Percentiles rank a stretch among this genome's conserved stretches.
Evolutionary conservation across 2,797 vertebrate genomes (phyloP).

Genomic region (Poecilia wingei): DNA sequence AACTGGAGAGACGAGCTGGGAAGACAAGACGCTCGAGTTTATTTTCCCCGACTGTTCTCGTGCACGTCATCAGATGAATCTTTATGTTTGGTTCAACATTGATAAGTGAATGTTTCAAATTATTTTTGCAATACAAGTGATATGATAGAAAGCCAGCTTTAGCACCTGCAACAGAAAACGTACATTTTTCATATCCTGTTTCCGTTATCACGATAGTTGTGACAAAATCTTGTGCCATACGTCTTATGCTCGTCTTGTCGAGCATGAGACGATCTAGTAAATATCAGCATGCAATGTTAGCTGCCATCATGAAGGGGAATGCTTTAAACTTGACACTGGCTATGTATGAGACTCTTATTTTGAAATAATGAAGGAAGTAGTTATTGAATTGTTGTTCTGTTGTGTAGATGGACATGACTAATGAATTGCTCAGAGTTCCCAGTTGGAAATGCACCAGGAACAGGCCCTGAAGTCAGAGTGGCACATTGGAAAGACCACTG

Average conservation of each 20-base stretch:
- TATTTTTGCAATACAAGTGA: slow-evolving; percentile 28
- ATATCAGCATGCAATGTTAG: not conserved
- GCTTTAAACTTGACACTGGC: not conserved
- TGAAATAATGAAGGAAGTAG: not conserved
- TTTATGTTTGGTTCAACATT: slow-evolving; percentile 30
- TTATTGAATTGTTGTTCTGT: too few species aligned
- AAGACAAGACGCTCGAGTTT: slow-evolving; percentile 15
- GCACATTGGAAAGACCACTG: not conserved
- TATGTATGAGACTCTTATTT: not conserved
- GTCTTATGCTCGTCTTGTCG: not conserved
- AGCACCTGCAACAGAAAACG: slow-evolving; percentile 26
- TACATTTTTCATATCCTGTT: slow-evolving; percentile 35
- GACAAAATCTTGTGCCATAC: not conserved
- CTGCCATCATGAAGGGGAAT: not conserved
- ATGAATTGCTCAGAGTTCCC: not conserved
- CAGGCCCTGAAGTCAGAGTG: not conserved
- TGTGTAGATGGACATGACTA: too few species aligned
- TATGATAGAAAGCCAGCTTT: slow-evolving; percentile 29
- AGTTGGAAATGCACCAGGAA: not conserved
- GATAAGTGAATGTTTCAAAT: slow-evolving; percentile 16
- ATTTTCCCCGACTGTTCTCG: slow-evolving; percentile 14
- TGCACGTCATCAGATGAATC: slow-evolving; percentile 28
- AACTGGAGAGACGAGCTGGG: not conserved
- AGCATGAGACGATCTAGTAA: not conserved
- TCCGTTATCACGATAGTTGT: slow-evolving; percentile 7